A percentile compares a stretch with the other conserved stretches of the same genome.
Evolutionary conservation across 1,140 invertebrate species (phyloP).

Genomic region (Araneus ventricosus): DNA sequence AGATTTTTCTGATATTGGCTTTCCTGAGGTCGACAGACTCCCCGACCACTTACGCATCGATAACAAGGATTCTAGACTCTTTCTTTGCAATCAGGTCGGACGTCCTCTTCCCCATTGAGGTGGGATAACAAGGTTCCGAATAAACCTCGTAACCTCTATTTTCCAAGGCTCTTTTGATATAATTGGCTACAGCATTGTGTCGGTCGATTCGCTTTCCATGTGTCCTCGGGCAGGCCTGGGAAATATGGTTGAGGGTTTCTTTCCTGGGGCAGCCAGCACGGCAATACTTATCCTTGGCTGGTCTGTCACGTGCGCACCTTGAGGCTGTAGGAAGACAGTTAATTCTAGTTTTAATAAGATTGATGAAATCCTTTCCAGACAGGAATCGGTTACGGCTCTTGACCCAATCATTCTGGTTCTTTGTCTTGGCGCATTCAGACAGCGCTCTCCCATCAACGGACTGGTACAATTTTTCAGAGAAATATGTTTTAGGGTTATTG

Average conservation of each 20-base stretch:
- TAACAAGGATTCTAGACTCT: too few relatives aligned
- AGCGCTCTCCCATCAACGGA: not conserved
- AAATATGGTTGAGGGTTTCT: not conserved
- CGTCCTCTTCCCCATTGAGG: not conserved
- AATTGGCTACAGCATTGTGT: not conserved
- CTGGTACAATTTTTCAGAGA: not conserved
- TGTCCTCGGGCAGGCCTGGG: not conserved
- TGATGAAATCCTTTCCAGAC: not conserved
- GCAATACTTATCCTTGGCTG: not conserved
- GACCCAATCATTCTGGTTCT: not conserved
- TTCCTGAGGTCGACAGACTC: too few relatives aligned
- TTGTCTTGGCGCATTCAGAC: too few relatives aligned
- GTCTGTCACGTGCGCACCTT: not conserved
- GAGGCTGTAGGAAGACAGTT: not conserved
- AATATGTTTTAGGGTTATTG: too few relatives aligned
- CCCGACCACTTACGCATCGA: too few relatives aligned
- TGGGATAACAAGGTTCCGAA: not conserved
- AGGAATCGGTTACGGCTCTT: not conserved
- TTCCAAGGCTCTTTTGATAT: too few relatives aligned
- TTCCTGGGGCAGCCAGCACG: not conserved
- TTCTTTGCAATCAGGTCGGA: not conserved
- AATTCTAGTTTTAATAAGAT: not conserved
- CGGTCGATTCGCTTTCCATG: not conserved
- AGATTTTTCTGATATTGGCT: too few relatives aligned
- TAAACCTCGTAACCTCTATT: not conserved